Evolutionary conservation across 2,113 vertebrate genomes (phyloP), one percentile per base, ranked within the genome.

Genomic region (Protomyctophum bolini): DNA sequence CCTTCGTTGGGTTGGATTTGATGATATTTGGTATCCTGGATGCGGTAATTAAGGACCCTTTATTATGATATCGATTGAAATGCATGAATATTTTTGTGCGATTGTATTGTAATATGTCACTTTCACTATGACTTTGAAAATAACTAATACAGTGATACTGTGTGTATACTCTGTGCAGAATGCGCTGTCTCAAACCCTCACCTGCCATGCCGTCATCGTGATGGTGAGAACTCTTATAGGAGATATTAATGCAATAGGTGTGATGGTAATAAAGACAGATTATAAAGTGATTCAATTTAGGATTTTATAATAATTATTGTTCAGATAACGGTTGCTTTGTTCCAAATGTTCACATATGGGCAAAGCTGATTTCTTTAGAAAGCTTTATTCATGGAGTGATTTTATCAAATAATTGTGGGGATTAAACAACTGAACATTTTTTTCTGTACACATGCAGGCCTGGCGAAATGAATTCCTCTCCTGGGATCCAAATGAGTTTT

Each of bases 21-120:
- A 0, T 86, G 3, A 10, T 94, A 2, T 58, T 75, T 0, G 87
- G 92, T 0, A 93, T 94, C 73, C 76, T 94, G 15, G 72, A 88
- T 0, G 89, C 94, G 91, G 90, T 90, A 8, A 67, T 85, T 90
- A 8, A 67, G 86, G 33, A 41, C 33, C 5, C 33, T 21, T n/a
- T n/a, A n/a, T n/a, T n/a, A 21, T 21, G 21, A 21, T 21, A 21
- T 21, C 2, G 21, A 41, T 41, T 41, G 33, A 41, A 41, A 1
- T 41, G 33, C 33, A 41, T 21, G 21, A 21, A 2, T n/a, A n/a
- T n/a, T n/a, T n/a, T n/a, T n/a, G n/a, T n/a, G n/a, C n/a, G 21
- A 21, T 41, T 3, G 3, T 3, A 41, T 6, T 33, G 33, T 33
- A 33, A 33, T 2, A 33, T 33, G 33, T 2, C 33, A 41, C 33